Percentiles rank a stretch among this genome's conserved stretches.
Conservation (phyloP, 2,888 invertebrate genomes). For the Megalurothrips usitatus region DNA sequence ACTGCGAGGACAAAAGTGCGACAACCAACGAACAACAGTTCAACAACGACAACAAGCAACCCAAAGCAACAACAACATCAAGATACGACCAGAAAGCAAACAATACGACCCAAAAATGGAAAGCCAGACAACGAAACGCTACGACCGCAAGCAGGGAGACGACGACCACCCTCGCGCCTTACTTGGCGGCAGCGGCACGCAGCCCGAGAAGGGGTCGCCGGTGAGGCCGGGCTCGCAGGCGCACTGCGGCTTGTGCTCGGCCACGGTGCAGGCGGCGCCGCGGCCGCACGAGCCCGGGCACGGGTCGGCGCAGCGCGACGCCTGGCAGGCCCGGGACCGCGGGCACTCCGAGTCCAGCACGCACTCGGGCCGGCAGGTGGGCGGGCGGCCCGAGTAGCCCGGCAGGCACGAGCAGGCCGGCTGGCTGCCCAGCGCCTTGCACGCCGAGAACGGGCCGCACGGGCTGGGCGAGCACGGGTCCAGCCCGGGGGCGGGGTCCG, state of each 20-base stretch:
- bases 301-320: conserved; percentile 57
- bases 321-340: conserved; percentile 51
- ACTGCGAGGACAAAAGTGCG: neutral
- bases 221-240: conserved; percentile 56
- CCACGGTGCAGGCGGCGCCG: conserved; percentile 52
- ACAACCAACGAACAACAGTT: neutral
- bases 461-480: conserved; percentile 67
- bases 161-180: neutral
- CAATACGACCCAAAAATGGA: neutral
- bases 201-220: conserved; percentile 60
- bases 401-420: conserved; percentile 44
- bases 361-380: conserved; percentile 45
- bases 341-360: conserved; percentile 45
- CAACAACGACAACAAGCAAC: neutral
- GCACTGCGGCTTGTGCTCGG: conserved; percentile 59
- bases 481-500: conserved; percentile 50
- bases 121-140: neutral
- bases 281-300: conserved; percentile 53
- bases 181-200: conserved; percentile 47
- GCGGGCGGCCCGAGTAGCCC: conserved; percentile 44
- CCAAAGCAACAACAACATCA: neutral
- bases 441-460: conserved; percentile 64
- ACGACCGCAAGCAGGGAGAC: neutral
- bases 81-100: neutral
- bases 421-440: conserved; percentile 43